Percentiles rank a stretch among this genome's conserved stretches.
phyloP scores from a whole-genome alignment of 2,888 invertebrate genomes.

The Andrena dorsata region DNA sequence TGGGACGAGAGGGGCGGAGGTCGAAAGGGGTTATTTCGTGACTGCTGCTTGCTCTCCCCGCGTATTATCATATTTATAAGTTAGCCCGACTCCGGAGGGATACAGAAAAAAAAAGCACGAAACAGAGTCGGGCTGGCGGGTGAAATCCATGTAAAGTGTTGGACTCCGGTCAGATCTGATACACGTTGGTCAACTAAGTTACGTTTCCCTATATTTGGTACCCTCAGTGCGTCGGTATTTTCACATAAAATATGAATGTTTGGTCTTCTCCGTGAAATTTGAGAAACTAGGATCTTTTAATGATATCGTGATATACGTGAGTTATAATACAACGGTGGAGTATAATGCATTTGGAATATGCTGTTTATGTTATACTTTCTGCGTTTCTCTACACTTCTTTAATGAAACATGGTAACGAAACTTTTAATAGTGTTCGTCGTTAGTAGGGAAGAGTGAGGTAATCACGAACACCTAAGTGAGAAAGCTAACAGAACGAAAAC shows the following conservation, averaged over 20 bases:
- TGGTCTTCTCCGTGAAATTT: too few species aligned
- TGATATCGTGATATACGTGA: too few species aligned
- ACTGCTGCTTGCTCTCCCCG: conserved; percentile 79
- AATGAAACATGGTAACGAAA: too few species aligned
- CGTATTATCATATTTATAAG: conserved; percentile 85
- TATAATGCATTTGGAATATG: too few species aligned
- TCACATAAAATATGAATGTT: not conserved
- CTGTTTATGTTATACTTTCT: too few species aligned
- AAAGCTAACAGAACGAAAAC: too few species aligned
- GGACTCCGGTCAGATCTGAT: conserved; percentile 45
- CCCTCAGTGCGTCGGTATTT: conserved; percentile 7
- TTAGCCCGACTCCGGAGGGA: conserved; percentile 61
- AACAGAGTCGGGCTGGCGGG: conserved; percentile 37
- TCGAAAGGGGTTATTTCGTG: conserved; percentile 80
- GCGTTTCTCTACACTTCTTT: too few species aligned
- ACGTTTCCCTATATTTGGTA: not conserved
- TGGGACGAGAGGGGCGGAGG: conserved; percentile 24
- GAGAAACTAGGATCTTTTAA: too few species aligned
- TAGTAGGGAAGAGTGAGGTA: too few species aligned
- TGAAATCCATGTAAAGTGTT: conserved; percentile 50
- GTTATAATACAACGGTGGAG: too few species aligned
- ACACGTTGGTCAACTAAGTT: conserved; percentile 44
- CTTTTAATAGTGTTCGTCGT: too few species aligned
- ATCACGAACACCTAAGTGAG: too few species aligned
- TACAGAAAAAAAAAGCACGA: conserved; percentile 39